Evolutionary conservation across 2,888 invertebrate species (phyloP).

Genomic region (Vandiemenella viatica): DNA sequence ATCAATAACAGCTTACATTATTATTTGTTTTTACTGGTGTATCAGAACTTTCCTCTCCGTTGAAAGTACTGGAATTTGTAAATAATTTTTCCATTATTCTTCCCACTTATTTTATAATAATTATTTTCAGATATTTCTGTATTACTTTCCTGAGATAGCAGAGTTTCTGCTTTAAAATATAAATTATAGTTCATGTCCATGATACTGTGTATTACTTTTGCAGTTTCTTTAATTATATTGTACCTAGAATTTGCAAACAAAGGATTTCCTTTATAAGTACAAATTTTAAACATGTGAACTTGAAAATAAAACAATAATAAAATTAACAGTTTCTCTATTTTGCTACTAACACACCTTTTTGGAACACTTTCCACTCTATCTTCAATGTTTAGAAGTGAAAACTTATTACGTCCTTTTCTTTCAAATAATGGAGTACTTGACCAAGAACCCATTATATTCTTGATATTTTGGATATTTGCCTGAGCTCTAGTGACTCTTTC

Average conservation of each 20-base stretch:
- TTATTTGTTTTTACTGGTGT: too few relatives aligned
- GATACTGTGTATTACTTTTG: slow-evolving; percentile 37
- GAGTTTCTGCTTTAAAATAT: too few relatives aligned
- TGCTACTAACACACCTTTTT: background rate
- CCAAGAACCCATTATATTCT: slow-evolving; percentile 49
- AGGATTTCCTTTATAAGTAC: background rate
- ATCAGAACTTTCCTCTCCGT: too few relatives aligned
- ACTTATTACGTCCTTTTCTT: slow-evolving; percentile 36
- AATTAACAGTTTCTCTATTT: background rate
- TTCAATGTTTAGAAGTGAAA: background rate
- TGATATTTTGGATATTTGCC: slow-evolving; percentile 42
- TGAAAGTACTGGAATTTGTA: too few relatives aligned
- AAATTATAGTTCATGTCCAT: slow-evolving; percentile 50
- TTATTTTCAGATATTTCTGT: too few relatives aligned
- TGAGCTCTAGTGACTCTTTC: slow-evolving; percentile 51
- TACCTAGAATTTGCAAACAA: background rate
- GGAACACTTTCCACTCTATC: background rate
- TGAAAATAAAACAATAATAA: background rate
- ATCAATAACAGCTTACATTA: too few relatives aligned
- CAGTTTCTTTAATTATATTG: background rate
- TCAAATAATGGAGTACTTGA: slow-evolving; percentile 57
- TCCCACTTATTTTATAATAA: too few relatives aligned
- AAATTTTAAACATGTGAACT: background rate
- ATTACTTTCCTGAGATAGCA: too few relatives aligned
- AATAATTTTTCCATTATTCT: too few relatives aligned